phyloP scores from a whole-genome alignment of 2,113 vertebrate species.

The Gopherus evgoodei region DNA sequence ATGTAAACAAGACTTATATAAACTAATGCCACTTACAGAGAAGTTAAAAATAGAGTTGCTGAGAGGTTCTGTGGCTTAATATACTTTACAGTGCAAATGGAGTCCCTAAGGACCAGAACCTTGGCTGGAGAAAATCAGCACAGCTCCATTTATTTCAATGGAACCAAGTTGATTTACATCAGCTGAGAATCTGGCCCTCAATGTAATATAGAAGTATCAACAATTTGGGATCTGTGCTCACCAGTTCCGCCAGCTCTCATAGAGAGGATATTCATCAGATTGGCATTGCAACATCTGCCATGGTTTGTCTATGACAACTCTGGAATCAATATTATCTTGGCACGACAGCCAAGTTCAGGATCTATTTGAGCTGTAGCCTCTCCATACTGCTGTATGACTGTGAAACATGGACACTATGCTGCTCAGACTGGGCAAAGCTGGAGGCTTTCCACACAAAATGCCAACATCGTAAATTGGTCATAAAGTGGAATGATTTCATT shows the following conservation, averaged over 20 bases:
- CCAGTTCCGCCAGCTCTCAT: neutral
- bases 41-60: neutral
- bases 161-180: neutral
- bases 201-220: neutral
- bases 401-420: neutral
- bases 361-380: neutral
- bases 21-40: neutral
- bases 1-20: neutral
- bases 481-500: neutral
- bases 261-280: neutral
- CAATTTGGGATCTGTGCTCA: neutral
- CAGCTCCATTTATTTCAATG: neutral
- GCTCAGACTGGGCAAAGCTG: neutral
- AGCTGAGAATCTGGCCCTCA: neutral
- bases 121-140: rapidly evolving
- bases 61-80: neutral
- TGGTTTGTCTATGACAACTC: neutral
- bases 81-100: neutral
- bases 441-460: neutral
- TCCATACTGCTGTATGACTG: neutral
- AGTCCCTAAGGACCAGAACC: neutral
- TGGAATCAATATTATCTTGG: neutral
- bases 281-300: neutral
- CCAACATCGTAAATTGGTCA: neutral
- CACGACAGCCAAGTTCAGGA: neutral